Base-by-base conservation (phyloP, 2,888 invertebrate species). In the Tiliacea citrago region DNA sequence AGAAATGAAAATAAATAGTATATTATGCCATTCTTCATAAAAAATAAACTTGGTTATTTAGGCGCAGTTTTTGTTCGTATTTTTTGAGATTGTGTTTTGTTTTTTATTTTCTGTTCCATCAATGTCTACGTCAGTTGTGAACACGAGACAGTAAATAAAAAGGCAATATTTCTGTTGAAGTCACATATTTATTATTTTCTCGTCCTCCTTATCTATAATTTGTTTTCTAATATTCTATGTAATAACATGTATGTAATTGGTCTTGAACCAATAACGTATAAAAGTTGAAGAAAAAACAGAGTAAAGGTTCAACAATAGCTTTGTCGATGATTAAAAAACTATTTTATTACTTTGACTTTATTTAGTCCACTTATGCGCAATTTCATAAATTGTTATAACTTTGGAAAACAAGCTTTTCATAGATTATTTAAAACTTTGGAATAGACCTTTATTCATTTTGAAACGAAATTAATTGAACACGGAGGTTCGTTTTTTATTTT, bases 1-100 rank as follows among this genome's bases (percentile, higher is more conserved):
- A 72, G 71, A 76, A 83, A 82, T 81, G 76, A 80, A 87, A 83
- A 88, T 84, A 85, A 78, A 83, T 86, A 79, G 78, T 83, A 79
- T 79, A 71, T 69, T 69, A 69, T 67, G 67, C n/a, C 62, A 69
- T 73, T 73, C 72, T 76, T 77, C 67, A 73, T 81, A n/a, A 72
- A 60, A 69, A 69, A 63, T 62, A 62, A 29, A 49, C 49, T 70
- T 60, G 12, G 73, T 13, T 65, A 65, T 67, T 63, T 65, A 79
- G 53, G 29, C 39, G 35, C n/a, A 58, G 13, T 60, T 66, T 68
- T 57, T 24, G 4, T 35, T 61, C 8, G 12, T 42, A 68, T 68
- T 18, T 35, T 69, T 63, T 35, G 21, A 62, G 18, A 29, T 51
- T 51, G 16, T 47, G 13, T 49, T 10, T 55, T 29, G 2, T 18